Evolutionary conservation across 2,888 invertebrate genomes (phyloP).

Genomic region (Biston betularia): DNA sequence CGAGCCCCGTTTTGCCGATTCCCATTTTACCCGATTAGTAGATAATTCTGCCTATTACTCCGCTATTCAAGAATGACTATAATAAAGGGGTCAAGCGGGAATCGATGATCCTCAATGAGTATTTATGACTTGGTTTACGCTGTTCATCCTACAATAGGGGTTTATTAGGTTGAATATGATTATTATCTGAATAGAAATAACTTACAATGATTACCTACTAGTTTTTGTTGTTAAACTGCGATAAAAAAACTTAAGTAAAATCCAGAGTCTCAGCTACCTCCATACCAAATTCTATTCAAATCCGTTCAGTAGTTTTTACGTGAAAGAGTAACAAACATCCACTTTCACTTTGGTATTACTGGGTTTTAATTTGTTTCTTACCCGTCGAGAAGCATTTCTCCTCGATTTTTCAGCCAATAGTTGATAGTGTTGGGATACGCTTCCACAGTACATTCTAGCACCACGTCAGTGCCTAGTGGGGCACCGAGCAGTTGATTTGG

Average conservation of each 20-base stretch:
- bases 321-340: too few species aligned
- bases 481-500: constrained; percentile 95
- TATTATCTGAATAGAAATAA: neutral
- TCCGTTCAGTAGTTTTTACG: too few species aligned
- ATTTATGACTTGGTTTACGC: constrained; percentile 48
- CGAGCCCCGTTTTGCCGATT: constrained; percentile 16
- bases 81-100: constrained; percentile 47
- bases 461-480: constrained; percentile 93
- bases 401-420: constrained; percentile 92
- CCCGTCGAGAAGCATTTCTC: constrained; percentile 93
- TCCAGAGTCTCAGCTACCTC: too few species aligned
- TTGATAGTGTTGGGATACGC: constrained; percentile 90
- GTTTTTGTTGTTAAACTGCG: neutral
- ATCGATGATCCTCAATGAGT: constrained; percentile 56
- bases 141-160: constrained; percentile 43
- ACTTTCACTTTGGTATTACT: too few species aligned
- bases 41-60: constrained; percentile 31
- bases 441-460: constrained; percentile 94
- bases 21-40: constrained; percentile 19
- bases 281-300: too few species aligned
- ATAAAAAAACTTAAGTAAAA: neutral
- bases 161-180: constrained; percentile 25
- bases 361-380: too few species aligned
- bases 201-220: neutral
- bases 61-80: constrained; percentile 30